Evolutionary conservation across 1,140 invertebrate genomes (phyloP), one percentile per base, ranked within the genome.

Genomic region (Antheraea pernyi): DNA sequence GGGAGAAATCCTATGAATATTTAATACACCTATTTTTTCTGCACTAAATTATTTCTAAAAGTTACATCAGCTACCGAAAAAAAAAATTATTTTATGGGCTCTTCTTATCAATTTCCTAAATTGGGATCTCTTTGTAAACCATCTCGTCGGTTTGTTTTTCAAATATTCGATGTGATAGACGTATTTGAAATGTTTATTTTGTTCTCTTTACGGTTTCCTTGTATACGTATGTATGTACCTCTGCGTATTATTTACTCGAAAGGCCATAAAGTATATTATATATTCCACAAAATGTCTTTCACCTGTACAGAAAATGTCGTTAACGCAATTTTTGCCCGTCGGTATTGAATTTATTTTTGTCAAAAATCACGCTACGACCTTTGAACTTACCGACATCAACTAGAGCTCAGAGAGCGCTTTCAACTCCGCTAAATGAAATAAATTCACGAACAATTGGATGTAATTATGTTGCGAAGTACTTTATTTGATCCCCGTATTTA

Each of bases 301-400:
- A 11, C 18, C 18, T 13, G 18, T 18, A 53, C 10, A 22, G 42
- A 65, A 65, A 65, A 48, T 48, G 37, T 65, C 64, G 64, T 48
- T 72, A 30, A 59, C 67, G 37, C 37, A 61, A 68, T 65, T 58
- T 65, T 69, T 69, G 59, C 61, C 67, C 48, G 66, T 53, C 58
- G 61, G 37, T 70, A 76, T 78, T 74, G 37, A 71, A 72, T 78
- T n/a, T 76, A 72, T 74, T 76, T 69, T 76, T 65, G 59, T 19
- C 36, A 48, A 59, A 73, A 67, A 63, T 72, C 58, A 46, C 19
- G 53, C 59, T 46, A 53, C 71, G 69, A 77, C 74, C 68, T 76
- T 74, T 76, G 69, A 72, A 71, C 69, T 75, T 65, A 62, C 58
- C 19, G 62, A 67, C 48, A 46, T 67, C 68, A 67, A 62, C 60